Conservation (phyloP, 2,113 vertebrate species). For the Nibea albiflora region DNA sequence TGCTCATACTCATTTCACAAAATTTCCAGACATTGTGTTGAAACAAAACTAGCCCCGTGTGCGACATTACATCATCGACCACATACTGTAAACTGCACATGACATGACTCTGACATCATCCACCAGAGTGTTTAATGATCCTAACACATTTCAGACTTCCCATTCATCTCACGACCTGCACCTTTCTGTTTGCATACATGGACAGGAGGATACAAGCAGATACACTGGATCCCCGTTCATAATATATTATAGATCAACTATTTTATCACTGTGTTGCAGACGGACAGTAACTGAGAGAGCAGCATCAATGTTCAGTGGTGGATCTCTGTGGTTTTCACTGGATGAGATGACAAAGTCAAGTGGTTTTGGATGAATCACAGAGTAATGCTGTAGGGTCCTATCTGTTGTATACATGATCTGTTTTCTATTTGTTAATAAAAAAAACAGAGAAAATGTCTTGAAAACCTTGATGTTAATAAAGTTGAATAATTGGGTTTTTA, state of each 20-base stretch:
- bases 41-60: neutral
- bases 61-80: neutral
- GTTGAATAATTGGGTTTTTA: slow-evolving; percentile 92
- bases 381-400: slow-evolving; percentile 90
- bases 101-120: neutral
- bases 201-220: slow-evolving; percentile 82
- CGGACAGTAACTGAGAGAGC: slow-evolving; percentile 78
- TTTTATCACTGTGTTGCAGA: slow-evolving; percentile 83
- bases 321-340: slow-evolving; percentile 83
- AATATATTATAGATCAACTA: slow-evolving; percentile 75
- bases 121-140: neutral
- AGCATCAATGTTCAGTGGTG: slow-evolving; percentile 85
- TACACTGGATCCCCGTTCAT: slow-evolving; percentile 76
- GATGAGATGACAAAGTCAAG: slow-evolving; percentile 72
- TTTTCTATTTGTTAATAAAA: slow-evolving; percentile 97
- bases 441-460: slow-evolving; percentile 69
- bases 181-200: slow-evolving; percentile 80
- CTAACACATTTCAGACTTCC: slow-evolving; percentile 81
- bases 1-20: slow-evolving; percentile 10
- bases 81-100: neutral
- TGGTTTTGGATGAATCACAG: slow-evolving; percentile 87
- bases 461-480: slow-evolving; percentile 98
- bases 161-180: slow-evolving; percentile 82
- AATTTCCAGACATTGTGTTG: neutral
- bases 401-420: slow-evolving; percentile 94